Conservation (phyloP, 2,888 invertebrate genomes). For the Clistopyga incitator region DNA sequence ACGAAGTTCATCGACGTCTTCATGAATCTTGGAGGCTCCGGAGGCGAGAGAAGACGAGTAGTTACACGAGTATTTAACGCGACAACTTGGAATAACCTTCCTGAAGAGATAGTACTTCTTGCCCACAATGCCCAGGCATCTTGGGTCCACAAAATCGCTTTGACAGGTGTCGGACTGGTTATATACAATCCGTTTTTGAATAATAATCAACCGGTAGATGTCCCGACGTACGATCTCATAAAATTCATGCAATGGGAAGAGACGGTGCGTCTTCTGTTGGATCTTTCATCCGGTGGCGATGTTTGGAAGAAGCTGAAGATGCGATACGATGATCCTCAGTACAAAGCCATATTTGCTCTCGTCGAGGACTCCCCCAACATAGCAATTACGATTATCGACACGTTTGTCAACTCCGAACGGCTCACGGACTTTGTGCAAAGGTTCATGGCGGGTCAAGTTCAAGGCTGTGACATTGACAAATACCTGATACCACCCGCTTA, state of each 20-base stretch:
- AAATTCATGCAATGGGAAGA: constrained; percentile 53
- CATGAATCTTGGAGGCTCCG: constrained; percentile 58
- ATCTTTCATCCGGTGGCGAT: constrained; percentile 77
- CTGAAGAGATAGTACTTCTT: constrained; percentile 72
- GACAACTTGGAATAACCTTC: constrained; percentile 75
- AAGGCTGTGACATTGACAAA: constrained; percentile 78
- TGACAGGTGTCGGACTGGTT: constrained; percentile 1
- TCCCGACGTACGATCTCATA: constrained; percentile 26
- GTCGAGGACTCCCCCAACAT: constrained; percentile 79
- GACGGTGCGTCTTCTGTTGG: constrained; percentile 59
- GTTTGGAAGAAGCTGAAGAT: constrained; percentile 77
- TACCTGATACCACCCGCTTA: constrained; percentile 78
- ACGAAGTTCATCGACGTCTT: constrained; percentile 70
- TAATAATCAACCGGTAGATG: too few species aligned
- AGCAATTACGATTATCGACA: constrained; percentile 75
- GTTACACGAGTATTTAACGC: constrained; percentile 75
- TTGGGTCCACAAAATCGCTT: constrained; percentile 71
- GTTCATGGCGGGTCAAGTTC: constrained; percentile 71
- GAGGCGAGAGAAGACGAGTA: constrained; percentile 49
- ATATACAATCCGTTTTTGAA: background rate
- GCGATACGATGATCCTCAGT: constrained; percentile 74
- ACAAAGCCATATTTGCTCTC: constrained; percentile 74
- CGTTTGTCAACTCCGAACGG: constrained; percentile 78
- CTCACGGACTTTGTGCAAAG: constrained; percentile 75
- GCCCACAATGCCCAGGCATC: constrained; percentile 71